These are phyloP conservation scores for Gambelia wislizenii DNA, from an alignment of 2,797 vertebrate species.

Conservation along the genomic window DNA sequence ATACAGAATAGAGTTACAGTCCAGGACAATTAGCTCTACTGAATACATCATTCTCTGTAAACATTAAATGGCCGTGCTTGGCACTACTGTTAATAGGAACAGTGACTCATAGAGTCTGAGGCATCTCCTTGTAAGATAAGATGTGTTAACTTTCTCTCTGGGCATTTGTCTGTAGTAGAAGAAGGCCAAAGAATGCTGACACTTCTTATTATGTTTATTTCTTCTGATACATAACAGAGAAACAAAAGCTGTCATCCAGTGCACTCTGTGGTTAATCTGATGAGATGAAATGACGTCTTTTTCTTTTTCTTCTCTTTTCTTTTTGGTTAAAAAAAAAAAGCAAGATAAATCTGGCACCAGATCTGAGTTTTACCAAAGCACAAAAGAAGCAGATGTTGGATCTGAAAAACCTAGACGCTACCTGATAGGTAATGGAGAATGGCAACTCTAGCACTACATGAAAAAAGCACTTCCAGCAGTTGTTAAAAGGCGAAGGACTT, in stretches of 20 bases:
- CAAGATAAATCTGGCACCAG: neutral
- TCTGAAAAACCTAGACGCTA: neutral
- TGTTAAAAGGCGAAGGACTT: neutral
- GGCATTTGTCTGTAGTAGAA: neutral
- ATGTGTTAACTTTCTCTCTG: conserved; percentile 27
- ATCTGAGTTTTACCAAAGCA: neutral
- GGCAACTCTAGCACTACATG: neutral
- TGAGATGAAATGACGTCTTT: neutral
- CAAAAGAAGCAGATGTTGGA: neutral
- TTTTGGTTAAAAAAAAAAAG: neutral
- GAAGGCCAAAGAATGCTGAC: conserved; percentile 14
- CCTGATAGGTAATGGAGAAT: neutral
- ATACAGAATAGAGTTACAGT: neutral
- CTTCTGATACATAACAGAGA: conserved; percentile 10
- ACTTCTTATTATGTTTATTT: conserved; percentile 21
- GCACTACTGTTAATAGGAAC: neutral
- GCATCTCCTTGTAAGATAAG: neutral
- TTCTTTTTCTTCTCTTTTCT: too few species aligned
- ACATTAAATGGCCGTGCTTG: neutral
- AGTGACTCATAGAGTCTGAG: neutral
- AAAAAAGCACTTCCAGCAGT: neutral
- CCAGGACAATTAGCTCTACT: neutral
- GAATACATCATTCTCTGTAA: neutral
- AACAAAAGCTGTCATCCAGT: conserved; percentile 3
- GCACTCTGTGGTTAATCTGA: neutral